Evolutionary conservation across 1,140 invertebrate genomes (phyloP).

Genomic region (Aphaenogaster ashmeadi): DNA sequence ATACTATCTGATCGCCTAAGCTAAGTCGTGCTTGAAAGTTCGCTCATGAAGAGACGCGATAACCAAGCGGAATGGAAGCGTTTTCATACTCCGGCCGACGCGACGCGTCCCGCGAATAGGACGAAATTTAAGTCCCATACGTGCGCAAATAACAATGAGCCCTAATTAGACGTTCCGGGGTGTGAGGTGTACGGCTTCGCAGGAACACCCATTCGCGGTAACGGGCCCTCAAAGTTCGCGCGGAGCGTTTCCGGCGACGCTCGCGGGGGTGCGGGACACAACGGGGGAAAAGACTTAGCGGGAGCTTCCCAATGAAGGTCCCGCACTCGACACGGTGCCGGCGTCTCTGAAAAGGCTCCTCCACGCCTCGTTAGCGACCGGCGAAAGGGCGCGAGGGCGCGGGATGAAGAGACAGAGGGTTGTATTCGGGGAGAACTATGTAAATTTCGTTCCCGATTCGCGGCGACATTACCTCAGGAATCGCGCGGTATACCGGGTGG

Average conservation of each 20-base stretch:
- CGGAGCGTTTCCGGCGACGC: not conserved
- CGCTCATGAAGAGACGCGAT: constrained; percentile 48
- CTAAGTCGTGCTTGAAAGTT: constrained; percentile 35
- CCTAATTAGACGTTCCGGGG: constrained; percentile 63
- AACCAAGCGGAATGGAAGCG: constrained; percentile 8
- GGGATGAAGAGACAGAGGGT: not conserved
- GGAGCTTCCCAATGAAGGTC: constrained; percentile 20
- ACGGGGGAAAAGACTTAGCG: not conserved
- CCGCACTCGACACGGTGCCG: constrained; percentile 24
- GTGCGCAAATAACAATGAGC: constrained; percentile 68
- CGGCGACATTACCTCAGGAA: constrained; percentile 30
- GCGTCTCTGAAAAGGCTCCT: constrained; percentile 55
- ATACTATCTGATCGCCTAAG: constrained; percentile 14
- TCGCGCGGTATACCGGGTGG: constrained; percentile 22
- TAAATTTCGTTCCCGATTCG: constrained; percentile 70
- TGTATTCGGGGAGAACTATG: constrained; percentile 62
- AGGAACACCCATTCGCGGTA: constrained; percentile 69
- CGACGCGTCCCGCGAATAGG: not conserved
- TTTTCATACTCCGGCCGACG: constrained; percentile 11
- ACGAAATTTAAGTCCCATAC: not conserved
- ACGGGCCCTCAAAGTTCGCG: constrained; percentile 61
- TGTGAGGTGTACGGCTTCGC: constrained; percentile 7
- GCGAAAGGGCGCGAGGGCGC: constrained; percentile 28
- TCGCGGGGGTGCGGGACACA: not conserved
- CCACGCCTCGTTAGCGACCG: constrained; percentile 68